Evolutionary conservation across 2,797 vertebrate genomes (phyloP).

Genomic region (Adelosebastes latens): DNA sequence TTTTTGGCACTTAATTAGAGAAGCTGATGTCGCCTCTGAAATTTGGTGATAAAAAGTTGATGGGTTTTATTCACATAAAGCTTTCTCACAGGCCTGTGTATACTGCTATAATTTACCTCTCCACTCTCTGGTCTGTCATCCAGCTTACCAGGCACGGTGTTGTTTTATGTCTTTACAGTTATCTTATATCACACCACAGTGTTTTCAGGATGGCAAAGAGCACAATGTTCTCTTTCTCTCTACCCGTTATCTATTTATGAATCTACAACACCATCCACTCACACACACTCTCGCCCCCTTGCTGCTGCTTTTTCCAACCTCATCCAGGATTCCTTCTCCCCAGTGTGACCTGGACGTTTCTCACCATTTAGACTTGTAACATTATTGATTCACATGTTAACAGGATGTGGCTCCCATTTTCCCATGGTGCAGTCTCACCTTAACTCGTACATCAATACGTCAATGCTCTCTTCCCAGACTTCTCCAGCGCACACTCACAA

Average conservation of each 20-base stretch:
- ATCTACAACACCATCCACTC: slow-evolving; percentile 13
- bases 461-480: slow-evolving; percentile 23
- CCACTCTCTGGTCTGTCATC: slow-evolving; percentile 1
- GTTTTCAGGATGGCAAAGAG: slow-evolving; percentile 36
- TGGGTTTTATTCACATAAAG: slow-evolving; percentile 40
- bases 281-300: slow-evolving; percentile 6
- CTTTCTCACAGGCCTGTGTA: neutral
- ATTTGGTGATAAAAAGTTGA: slow-evolving; percentile 46
- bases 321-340: slow-evolving; percentile 25
- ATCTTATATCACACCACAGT: slow-evolving; percentile 39
- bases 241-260: slow-evolving; percentile 29
- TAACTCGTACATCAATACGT: slow-evolving; percentile 71
- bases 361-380: slow-evolving; percentile 62
- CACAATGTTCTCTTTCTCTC: slow-evolving; percentile 38
- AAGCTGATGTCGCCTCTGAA: slow-evolving; percentile 39
- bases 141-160: neutral
- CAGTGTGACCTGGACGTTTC: slow-evolving; percentile 56
- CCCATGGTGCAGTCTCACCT: slow-evolving; percentile 48
- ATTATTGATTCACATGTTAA: slow-evolving; percentile 73
- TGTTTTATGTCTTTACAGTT: slow-evolving; percentile 51
- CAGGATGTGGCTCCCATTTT: slow-evolving; percentile 56
- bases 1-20: slow-evolving; percentile 64
- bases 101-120: slow-evolving; percentile 11
- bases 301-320: neutral
- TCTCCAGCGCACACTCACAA: slow-evolving; percentile 7